Conservation (phyloP, 2,113 vertebrate genomes). For the Boulengeromyrus knoepffleri region DNA sequence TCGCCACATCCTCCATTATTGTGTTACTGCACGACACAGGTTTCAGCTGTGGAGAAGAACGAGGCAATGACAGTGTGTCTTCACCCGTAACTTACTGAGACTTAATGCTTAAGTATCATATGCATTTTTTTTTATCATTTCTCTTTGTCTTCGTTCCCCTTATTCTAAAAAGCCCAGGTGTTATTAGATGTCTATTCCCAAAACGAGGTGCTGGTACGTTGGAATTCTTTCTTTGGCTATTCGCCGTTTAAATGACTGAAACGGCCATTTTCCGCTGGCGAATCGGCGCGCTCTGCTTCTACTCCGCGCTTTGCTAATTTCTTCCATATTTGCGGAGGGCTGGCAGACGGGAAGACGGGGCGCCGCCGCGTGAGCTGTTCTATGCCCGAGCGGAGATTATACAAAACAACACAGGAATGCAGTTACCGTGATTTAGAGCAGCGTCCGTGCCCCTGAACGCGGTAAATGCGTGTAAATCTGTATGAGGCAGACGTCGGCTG, state of each 20-base stretch:
- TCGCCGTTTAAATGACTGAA: not conserved
- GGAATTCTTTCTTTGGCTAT: not conserved
- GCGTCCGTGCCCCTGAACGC: constrained; percentile 1
- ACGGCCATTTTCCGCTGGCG: not conserved
- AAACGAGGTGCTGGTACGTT: not conserved
- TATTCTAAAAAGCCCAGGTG: not conserved
- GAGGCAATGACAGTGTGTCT: not conserved
- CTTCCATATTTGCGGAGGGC: not conserved
- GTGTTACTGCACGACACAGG: not conserved
- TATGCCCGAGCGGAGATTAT: not conserved
- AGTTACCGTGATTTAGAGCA: constrained; percentile 10
- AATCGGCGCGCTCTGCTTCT: not conserved
- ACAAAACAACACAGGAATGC: not conserved
- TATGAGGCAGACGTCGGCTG: not conserved
- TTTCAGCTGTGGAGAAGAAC: not conserved
- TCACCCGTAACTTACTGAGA: not conserved
- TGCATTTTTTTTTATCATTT: not conserved
- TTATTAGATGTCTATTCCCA: not conserved
- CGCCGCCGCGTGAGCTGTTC: not conserved
- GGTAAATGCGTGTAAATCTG: constrained; percentile 15
- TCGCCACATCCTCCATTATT: not conserved
- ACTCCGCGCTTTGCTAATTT: not conserved
- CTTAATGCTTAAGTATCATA: not conserved
- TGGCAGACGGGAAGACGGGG: not conserved
- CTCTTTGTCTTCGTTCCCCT: too few relatives aligned